Evolutionary conservation across 2,888 invertebrate genomes (phyloP).

Genomic region (Epistrophe grossulariae): DNA sequence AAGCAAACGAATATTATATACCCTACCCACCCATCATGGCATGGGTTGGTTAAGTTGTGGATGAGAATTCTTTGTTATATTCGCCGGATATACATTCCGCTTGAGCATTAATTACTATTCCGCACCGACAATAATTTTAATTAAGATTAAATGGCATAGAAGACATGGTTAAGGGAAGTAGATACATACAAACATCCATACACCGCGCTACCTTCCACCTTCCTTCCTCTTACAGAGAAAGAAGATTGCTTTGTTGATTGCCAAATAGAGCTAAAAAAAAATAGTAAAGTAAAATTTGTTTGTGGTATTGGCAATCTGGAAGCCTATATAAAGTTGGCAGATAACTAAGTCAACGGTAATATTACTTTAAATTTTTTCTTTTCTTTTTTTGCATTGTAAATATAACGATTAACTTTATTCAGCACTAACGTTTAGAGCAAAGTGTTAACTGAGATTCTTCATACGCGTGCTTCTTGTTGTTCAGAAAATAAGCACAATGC

Average conservation of each 20-base stretch:
- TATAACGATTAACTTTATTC: slow-evolving; percentile 9
- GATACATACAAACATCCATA: neutral
- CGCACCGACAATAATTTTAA: slow-evolving; percentile 70
- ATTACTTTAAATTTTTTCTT: neutral
- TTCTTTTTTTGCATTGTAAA: neutral
- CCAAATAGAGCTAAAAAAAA: slow-evolving; percentile 16
- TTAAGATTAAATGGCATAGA: slow-evolving; percentile 63
- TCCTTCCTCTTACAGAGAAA: neutral
- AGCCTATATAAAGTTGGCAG: slow-evolving; percentile 18
- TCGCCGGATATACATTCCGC: slow-evolving; percentile 72
- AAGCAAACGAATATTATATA: slow-evolving; percentile 26
- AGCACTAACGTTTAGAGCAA: neutral
- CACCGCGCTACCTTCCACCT: neutral
- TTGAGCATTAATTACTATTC: slow-evolving; percentile 67
- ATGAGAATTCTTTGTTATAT: slow-evolving; percentile 50
- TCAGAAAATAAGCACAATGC: neutral
- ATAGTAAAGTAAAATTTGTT: neutral
- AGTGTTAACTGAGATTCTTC: slow-evolving; percentile 20
- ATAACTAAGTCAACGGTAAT: slow-evolving; percentile 21
- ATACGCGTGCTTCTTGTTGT: neutral
- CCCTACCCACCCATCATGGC: neutral
- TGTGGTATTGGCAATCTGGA: slow-evolving; percentile 43
- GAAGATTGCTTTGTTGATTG: neutral
- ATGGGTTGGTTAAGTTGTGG: slow-evolving; percentile 6
- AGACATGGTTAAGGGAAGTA: slow-evolving; percentile 54